These are phyloP conservation scores for Cataglyphis rosenhaueri DNA, from an alignment of 2,888 invertebrate species.

Conservation along the genomic window DNA sequence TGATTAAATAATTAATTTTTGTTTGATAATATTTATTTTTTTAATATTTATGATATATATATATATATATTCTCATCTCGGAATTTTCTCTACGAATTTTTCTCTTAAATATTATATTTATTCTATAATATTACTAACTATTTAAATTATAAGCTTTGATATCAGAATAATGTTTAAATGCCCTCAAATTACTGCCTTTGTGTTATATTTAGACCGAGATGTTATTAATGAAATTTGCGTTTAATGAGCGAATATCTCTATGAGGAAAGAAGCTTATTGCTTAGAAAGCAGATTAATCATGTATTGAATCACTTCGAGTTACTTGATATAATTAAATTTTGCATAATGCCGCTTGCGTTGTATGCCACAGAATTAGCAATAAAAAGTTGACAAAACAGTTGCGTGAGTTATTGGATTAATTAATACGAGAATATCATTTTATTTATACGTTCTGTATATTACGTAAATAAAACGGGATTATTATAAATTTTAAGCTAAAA, in stretches of 20 bases:
- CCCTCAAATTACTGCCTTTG: background rate
- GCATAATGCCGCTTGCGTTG: background rate
- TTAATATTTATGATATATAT: background rate
- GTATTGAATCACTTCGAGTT: background rate
- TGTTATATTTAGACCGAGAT: background rate
- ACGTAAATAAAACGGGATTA: background rate
- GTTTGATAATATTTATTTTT: background rate
- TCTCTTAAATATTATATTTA: background rate
- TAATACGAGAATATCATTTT: background rate
- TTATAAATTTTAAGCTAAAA: background rate
- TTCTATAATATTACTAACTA: background rate
- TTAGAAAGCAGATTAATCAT: slow-evolving; percentile 33
- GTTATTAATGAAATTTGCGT: slow-evolving; percentile 28
- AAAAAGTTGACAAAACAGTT: background rate
- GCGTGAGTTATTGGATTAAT: background rate
- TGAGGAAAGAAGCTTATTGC: background rate
- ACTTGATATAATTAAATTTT: slow-evolving; percentile 28
- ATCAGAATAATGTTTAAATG: background rate
- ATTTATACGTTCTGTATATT: background rate
- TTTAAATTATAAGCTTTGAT: background rate
- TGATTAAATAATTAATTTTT: slow-evolving; percentile 1
- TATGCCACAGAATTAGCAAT: background rate
- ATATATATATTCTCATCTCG: background rate
- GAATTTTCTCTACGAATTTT: background rate
- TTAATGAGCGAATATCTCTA: background rate